phyloP scores from a whole-genome alignment of 2,113 vertebrate genomes.

The Beaufortia kweichowensis region DNA sequence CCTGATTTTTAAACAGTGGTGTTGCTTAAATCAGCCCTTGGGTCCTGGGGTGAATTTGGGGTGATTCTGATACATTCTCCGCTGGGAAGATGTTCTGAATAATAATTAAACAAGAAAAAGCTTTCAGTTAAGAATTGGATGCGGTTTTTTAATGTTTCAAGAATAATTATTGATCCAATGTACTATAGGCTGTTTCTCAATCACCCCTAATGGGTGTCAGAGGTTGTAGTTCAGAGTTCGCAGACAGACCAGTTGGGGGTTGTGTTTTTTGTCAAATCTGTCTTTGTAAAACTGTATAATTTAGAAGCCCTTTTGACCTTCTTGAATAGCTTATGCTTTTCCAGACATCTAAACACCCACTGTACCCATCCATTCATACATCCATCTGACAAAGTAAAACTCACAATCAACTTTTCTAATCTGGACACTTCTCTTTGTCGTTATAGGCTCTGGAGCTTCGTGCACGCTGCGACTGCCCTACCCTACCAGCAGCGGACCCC shows the following conservation, averaged over 20 bases:
- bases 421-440: conserved; percentile 41
- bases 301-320: neutral
- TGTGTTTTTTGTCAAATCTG: conserved; percentile 10
- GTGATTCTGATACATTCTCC: conserved; percentile 21
- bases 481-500: conserved; percentile 84
- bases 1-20: conserved; percentile 40
- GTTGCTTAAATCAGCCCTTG: conserved; percentile 24
- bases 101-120: conserved; percentile 9
- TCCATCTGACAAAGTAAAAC: neutral
- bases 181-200: conserved; percentile 14
- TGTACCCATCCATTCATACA: neutral
- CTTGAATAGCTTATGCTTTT: neutral
- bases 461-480: conserved; percentile 83
- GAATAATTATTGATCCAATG: neutral
- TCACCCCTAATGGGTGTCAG: conserved; percentile 8
- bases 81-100: conserved; percentile 7
- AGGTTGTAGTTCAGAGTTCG: conserved; percentile 19
- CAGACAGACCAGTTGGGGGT: neutral
- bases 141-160: neutral
- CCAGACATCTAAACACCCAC: neutral
- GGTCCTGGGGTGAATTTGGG: conserved; percentile 30
- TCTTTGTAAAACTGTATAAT: conserved; percentile 11
- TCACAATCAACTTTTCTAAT: conserved; percentile 7
- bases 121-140: neutral
- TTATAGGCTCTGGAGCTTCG: conserved; percentile 89